Evolutionary conservation across 1,140 invertebrate species (phyloP).

Genomic region (Drosophila lacteicornis): DNA sequence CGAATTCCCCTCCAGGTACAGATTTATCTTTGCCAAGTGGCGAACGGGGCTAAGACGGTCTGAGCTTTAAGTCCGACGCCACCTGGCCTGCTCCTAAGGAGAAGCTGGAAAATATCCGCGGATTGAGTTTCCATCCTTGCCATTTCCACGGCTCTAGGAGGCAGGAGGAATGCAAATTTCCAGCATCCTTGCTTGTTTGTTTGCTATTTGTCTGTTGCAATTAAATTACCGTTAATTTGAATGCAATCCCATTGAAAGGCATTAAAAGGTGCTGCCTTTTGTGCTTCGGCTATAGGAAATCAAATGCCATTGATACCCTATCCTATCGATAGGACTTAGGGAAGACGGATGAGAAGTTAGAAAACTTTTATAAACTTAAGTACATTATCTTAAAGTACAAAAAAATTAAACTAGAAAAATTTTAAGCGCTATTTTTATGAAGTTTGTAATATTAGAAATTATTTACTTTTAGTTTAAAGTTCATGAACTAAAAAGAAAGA

Average conservation of each 20-base stretch:
- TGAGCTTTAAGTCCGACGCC: conserved; percentile 13
- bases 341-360: not conserved
- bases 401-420: not conserved
- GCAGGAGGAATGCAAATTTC: conserved; percentile 19
- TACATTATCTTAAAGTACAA: too few relatives aligned
- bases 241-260: conserved; percentile 35
- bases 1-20: not conserved
- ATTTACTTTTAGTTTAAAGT: too few relatives aligned
- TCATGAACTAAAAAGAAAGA: too few relatives aligned
- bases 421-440: not conserved
- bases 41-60: conserved; percentile 32
- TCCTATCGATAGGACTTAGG: too few relatives aligned
- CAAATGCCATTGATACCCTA: conserved; percentile 22
- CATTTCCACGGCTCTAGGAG: conserved; percentile 11
- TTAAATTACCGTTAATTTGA: conserved; percentile 62
- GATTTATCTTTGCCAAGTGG: too few relatives aligned
- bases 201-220: conserved; percentile 52
- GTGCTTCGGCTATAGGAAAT: not conserved
- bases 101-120: not conserved
- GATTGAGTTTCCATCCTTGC: conserved; percentile 1
- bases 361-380: not conserved
- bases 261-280: conserved; percentile 21
- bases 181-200: conserved; percentile 21
- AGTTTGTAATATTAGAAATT: too few relatives aligned
- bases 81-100: conserved; percentile 13